These are phyloP conservation scores for Stratiomys singularior DNA, from an alignment of 2,888 invertebrate genomes.

Conservation along the genomic window DNA sequence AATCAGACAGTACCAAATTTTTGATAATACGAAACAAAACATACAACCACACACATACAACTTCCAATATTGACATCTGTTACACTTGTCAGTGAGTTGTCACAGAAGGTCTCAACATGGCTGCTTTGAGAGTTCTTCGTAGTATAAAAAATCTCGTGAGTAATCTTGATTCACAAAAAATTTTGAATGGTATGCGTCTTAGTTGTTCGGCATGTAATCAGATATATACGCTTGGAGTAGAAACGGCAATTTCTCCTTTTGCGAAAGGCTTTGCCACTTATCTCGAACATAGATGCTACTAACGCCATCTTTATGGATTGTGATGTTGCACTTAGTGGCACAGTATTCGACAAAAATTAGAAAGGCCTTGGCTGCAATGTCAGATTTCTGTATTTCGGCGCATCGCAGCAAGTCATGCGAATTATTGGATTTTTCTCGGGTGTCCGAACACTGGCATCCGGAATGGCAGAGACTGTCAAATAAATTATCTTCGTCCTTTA, in stretches of 20 bases:
- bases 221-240: slow-evolving; percentile 50
- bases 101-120: slow-evolving; percentile 7
- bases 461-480: slow-evolving; percentile 50
- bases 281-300: slow-evolving; percentile 25
- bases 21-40: background rate
- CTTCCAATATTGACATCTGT: slow-evolving; percentile 13
- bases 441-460: slow-evolving; percentile 42
- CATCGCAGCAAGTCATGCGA: slow-evolving; percentile 37
- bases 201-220: slow-evolving; percentile 47
- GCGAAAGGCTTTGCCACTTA: slow-evolving; percentile 47
- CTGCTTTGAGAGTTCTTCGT: background rate
- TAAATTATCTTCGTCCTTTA: slow-evolving; percentile 49
- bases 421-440: slow-evolving; percentile 8
- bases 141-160: background rate
- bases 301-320: slow-evolving; percentile 9
- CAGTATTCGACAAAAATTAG: slow-evolving; percentile 44
- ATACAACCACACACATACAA: slow-evolving; percentile 7
- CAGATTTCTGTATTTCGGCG: slow-evolving; percentile 45
- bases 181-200: background rate
- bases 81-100: slow-evolving; percentile 18
- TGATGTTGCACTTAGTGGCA: background rate
- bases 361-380: slow-evolving; percentile 44
- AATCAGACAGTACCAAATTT: background rate
- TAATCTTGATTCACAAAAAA: background rate
- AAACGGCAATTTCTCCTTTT: slow-evolving; percentile 50